phyloP scores from a whole-genome alignment of 2,113 vertebrate species.

The Catharus minimus region DNA sequence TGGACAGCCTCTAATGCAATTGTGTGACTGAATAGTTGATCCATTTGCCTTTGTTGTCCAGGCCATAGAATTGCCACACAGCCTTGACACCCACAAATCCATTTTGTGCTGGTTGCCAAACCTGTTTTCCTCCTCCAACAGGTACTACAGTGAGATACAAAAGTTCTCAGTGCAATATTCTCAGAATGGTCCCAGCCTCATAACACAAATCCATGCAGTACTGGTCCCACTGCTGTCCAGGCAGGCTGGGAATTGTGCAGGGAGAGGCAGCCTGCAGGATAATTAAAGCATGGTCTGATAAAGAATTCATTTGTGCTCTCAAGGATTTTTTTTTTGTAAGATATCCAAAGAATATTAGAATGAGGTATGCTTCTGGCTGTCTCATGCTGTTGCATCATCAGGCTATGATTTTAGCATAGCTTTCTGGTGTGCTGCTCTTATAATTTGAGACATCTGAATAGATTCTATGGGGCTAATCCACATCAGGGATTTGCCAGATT shows the following conservation, averaged over 20 bases:
- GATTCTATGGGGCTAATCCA: not conserved
- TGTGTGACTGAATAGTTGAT: not conserved
- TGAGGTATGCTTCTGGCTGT: not conserved
- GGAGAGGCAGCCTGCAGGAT: not conserved
- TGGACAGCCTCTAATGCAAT: fast-evolving
- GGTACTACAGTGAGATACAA: not conserved
- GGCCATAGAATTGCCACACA: not conserved
- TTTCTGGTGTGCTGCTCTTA: not conserved
- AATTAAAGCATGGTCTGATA: not conserved
- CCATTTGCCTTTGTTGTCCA: not conserved
- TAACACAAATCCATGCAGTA: not conserved
- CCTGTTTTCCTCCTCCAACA: not conserved
- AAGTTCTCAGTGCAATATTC: not conserved
- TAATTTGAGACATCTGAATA: not conserved
- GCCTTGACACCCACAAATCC: not conserved
- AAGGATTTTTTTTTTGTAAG: not conserved
- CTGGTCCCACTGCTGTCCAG: not conserved
- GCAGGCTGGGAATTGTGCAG: not conserved
- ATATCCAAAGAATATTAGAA: not conserved
- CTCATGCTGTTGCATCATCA: not conserved
- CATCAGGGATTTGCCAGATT: constrained; percentile 4
- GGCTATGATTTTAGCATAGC: not conserved
- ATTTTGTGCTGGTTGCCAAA: not conserved
- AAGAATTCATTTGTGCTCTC: not conserved
- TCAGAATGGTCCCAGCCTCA: not conserved